Conservation (phyloP, 2,113 vertebrate species). For the Ciconia stormi region DNA sequence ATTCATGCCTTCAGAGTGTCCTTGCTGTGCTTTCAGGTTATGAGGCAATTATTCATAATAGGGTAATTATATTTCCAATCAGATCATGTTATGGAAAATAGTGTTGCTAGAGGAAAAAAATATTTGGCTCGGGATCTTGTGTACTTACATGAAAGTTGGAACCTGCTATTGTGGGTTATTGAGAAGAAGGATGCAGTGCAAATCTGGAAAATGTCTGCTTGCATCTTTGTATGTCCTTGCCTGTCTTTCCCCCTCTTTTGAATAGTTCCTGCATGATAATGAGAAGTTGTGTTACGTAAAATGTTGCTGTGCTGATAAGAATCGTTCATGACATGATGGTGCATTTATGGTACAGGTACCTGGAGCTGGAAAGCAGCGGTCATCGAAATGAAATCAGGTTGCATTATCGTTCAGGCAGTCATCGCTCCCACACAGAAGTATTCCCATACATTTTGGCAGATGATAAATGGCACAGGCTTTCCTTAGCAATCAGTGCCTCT, state of each 20-base stretch:
- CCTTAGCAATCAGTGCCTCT: slow-evolving; percentile 92
- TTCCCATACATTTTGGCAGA: slow-evolving; percentile 96
- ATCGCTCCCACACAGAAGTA: slow-evolving; percentile 90
- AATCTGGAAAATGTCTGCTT: not conserved
- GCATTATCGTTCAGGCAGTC: slow-evolving; percentile 89
- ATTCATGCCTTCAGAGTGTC: not conserved
- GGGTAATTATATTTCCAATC: not conserved
- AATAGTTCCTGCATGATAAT: not conserved
- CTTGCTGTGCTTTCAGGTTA: not conserved
- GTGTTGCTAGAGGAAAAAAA: not conserved
- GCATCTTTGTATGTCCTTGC: not conserved
- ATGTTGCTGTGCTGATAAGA: not conserved
- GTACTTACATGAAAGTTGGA: not conserved
- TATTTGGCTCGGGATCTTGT: not conserved
- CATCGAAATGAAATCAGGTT: slow-evolving; percentile 94
- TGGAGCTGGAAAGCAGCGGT: slow-evolving; percentile 97
- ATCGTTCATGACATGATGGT: not conserved
- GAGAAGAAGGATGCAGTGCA: not conserved
- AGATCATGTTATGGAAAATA: not conserved
- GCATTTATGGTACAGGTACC: slow-evolving; percentile 78
- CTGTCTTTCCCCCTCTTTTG: not conserved
- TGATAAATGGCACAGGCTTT: slow-evolving; percentile 95
- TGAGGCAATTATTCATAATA: not conserved
- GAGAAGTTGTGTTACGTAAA: not conserved
- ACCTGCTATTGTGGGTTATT: not conserved